Evolutionary conservation across 2,797 vertebrate species (phyloP), one percentile per base, ranked within the genome.

Genomic region (Enteromius radiatus): DNA sequence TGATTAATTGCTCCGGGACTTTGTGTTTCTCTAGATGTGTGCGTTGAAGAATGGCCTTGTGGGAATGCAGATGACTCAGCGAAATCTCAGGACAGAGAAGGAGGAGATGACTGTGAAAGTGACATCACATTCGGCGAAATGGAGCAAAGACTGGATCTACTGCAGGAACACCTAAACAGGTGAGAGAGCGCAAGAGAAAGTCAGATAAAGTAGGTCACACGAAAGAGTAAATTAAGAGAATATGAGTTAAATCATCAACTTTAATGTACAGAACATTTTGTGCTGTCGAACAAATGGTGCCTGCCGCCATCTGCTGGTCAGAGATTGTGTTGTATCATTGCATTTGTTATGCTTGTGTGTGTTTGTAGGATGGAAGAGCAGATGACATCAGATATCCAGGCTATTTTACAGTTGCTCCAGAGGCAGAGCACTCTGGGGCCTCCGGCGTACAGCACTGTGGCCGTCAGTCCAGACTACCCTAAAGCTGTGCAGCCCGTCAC

Each of bases 111-210:
- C 92, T 96, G 95, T 0, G 97, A 98, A 92, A 97, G 96, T 0
- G 97, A 99, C 85, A 94, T 97, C 88, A 96, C 96, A 26, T 99
- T 97, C 0, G 96, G 96, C 6, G 98, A 99, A 94, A 97, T 99
- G 91, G 98, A 99, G 89, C 97, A 98, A 86, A 94, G 97, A 61
- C 91, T 99, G 89, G 97, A 99, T 92, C 92, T 97, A 88, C 97
- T 99, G 90, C 98, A 99, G 92, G 97, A 97, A 85, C 97, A 99
- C 89, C 97, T 99, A 83, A 99, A 97, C 96, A 99, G 98, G 98
- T 99, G 93, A 82, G 69, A 43, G 36, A 73, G 59, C n/a, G 47
- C 28, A 26, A 26, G 12, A 71, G 56, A 52, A 43, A 38, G n/a
- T 9, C 6, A 49, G 10, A 14, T 64, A 17, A 70, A 68, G 52